Evolutionary conservation across 2,888 invertebrate genomes (phyloP).

Genomic region (Byasa hedistus): DNA sequence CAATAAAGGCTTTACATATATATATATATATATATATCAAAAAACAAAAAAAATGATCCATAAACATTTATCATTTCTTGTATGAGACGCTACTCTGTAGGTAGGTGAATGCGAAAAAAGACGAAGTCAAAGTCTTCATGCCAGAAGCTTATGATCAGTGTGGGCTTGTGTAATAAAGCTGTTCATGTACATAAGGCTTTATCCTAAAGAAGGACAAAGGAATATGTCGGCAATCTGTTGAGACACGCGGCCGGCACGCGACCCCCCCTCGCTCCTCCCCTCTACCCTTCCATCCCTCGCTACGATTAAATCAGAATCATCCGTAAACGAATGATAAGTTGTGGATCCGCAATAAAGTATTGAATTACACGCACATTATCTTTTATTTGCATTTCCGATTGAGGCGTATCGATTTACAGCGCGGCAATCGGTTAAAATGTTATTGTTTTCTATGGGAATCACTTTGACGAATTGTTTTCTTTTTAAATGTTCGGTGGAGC

Average conservation of each 20-base stretch:
- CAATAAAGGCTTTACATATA: too few relatives aligned
- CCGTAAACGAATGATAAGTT: slow-evolving; percentile 60
- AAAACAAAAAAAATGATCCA: too few relatives aligned
- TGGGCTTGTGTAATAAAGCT: not conserved
- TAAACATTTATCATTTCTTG: too few relatives aligned
- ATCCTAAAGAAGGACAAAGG: slow-evolving; percentile 40
- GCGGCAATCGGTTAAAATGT: slow-evolving; percentile 51
- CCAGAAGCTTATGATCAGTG: too few relatives aligned
- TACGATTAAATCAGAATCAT: slow-evolving; percentile 63
- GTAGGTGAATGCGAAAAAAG: too few relatives aligned
- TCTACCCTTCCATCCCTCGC: slow-evolving; percentile 36
- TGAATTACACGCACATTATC: slow-evolving; percentile 69
- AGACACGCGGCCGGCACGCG: slow-evolving; percentile 70
- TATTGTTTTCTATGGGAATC: slow-evolving; percentile 58
- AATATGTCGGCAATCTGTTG: slow-evolving; percentile 58
- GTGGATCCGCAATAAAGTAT: slow-evolving; percentile 67
- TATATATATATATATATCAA: too few relatives aligned
- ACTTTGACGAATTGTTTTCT: slow-evolving; percentile 41
- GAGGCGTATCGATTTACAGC: slow-evolving; percentile 65
- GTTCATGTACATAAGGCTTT: slow-evolving; percentile 28
- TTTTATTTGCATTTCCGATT: slow-evolving; percentile 75
- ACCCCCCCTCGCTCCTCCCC: slow-evolving; percentile 30
- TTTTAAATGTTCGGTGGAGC: slow-evolving; percentile 45
- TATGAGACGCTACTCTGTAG: too few relatives aligned
- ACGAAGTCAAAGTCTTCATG: too few relatives aligned